Percentiles rank a stretch among this genome's conserved stretches.
These are phyloP conservation scores for Bubo blakistoni DNA, from an alignment of 2,113 vertebrate species.

Conservation along the genomic window DNA sequence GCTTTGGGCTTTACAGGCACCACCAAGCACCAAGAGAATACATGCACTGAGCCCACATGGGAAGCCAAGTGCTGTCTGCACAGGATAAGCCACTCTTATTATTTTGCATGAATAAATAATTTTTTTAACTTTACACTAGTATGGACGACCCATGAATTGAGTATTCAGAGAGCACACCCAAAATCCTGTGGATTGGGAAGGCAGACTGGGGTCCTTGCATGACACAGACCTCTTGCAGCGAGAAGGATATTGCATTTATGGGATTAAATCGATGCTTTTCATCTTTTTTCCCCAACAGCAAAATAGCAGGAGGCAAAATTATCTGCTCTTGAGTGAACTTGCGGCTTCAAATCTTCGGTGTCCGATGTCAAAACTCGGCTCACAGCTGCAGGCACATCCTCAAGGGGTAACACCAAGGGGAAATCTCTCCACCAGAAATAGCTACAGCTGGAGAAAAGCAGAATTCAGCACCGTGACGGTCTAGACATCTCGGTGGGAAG, in stretches of 20 bases:
- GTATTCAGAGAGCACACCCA: not conserved
- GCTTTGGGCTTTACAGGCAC: not conserved
- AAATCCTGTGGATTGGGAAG: not conserved
- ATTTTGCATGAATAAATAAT: not conserved
- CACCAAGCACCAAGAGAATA: not conserved
- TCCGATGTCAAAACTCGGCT: not conserved
- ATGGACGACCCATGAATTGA: fast-evolving
- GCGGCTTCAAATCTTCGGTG: not conserved
- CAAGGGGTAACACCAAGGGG: not conserved
- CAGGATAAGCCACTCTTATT: not conserved
- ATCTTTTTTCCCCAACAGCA: not conserved
- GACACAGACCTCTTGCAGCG: not conserved
- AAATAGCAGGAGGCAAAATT: conserved; percentile 15
- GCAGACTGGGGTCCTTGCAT: not conserved
- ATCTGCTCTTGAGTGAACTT: not conserved
- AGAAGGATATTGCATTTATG: not conserved
- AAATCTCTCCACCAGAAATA: not conserved
- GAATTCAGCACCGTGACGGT: not conserved
- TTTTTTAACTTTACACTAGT: not conserved
- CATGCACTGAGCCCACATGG: not conserved
- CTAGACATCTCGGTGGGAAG: conserved; percentile 49
- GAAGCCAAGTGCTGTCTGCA: not conserved
- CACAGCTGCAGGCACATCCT: not conserved
- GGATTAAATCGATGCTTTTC: not conserved
- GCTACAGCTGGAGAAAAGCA: not conserved